Evolutionary conservation across 2,888 invertebrate genomes (phyloP).

Genomic region (Stenurella melanura): DNA sequence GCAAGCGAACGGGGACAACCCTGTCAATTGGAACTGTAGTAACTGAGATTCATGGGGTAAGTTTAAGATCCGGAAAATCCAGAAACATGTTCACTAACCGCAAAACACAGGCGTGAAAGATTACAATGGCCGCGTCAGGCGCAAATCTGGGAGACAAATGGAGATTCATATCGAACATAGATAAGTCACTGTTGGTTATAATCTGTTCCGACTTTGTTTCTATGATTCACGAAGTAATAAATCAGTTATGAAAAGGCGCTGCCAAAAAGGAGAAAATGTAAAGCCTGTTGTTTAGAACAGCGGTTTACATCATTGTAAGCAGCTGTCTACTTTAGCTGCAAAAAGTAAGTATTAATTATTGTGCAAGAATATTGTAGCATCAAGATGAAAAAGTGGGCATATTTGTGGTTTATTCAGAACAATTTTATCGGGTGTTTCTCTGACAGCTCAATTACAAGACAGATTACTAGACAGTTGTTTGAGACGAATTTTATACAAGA

Average conservation of each 20-base stretch:
- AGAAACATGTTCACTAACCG: background rate
- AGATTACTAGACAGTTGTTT: no score
- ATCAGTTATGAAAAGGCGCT: background rate
- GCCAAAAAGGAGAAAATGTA: no score
- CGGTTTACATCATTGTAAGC: no score
- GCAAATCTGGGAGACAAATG: conserved; percentile 7
- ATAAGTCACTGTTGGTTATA: background rate
- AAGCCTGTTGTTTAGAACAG: no score
- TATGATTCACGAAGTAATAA: background rate
- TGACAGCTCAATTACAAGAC: no score
- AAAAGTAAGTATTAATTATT: no score
- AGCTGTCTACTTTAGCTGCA: no score
- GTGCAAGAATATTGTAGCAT: no score
- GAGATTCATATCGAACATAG: conserved; percentile 7
- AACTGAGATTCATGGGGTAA: conserved; percentile 2
- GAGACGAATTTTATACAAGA: no score
- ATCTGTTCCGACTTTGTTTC: background rate
- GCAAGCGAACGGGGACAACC: background rate
- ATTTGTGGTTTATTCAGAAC: no score
- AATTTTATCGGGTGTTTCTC: no score
- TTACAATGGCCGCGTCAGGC: background rate
- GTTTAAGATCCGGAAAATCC: conserved; percentile 1
- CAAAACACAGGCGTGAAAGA: conserved; percentile 1
- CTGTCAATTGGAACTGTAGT: background rate
- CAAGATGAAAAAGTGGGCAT: no score